These are phyloP conservation scores for Lepidocyrtoides sp. DNA, from an alignment of 2,888 invertebrate species.

Conservation along the genomic window DNA sequence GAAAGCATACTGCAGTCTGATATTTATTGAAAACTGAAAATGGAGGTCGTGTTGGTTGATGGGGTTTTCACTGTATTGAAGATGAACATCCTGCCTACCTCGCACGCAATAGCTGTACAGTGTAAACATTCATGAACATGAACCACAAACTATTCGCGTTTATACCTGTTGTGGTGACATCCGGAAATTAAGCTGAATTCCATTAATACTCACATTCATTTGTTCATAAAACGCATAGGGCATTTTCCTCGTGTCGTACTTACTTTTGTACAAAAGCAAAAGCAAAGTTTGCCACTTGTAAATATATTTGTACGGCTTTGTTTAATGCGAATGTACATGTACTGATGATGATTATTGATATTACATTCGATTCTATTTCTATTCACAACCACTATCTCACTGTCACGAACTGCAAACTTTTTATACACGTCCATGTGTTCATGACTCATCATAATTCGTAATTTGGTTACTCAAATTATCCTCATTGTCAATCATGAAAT, in stretches of 20 bases:
- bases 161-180: conserved; percentile 65
- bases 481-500: too few relatives aligned
- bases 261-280: neutral
- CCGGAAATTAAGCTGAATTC: conserved; percentile 48
- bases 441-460: neutral
- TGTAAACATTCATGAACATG: neutral
- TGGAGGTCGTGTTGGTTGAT: conserved; percentile 13
- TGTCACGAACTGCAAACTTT: too few relatives aligned
- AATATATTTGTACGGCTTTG: too few relatives aligned
- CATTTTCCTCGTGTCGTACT: neutral
- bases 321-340: too few relatives aligned
- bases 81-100: neutral
- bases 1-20: neutral
- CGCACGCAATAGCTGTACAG: neutral
- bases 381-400: neutral
- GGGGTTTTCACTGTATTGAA: neutral
- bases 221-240: neutral
- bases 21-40: conserved; percentile 27
- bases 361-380: too few relatives aligned
- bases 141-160: neutral
- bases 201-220: neutral
- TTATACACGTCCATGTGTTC: neutral
- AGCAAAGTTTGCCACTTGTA: too few relatives aligned
- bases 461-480: too few relatives aligned
- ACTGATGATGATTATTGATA: neutral